Base-by-base conservation (phyloP, 2,797 vertebrate genomes). In the Xenentodon cancila region DNA sequence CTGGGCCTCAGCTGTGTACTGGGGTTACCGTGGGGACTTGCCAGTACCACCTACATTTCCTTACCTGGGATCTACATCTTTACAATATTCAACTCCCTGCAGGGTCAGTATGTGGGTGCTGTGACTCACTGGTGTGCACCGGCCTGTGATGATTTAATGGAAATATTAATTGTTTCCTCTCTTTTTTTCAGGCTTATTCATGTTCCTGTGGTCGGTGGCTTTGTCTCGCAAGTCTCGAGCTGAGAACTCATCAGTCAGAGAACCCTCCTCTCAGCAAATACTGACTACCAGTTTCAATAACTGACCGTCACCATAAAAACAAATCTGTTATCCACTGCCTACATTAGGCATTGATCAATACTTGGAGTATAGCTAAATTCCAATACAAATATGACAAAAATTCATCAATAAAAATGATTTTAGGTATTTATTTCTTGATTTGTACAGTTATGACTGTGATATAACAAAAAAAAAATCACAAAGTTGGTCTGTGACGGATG, bases 1-100 rank as follows among this genome's bases (percentile, higher is more conserved):
- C 83, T 96, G 64, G 94, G 94, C 19, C 93, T 96, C 80, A 93
- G 93, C 7, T 87, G 88, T 53, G 79, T 96, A 44, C 82, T 97
- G 72, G 95, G 95, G 0, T 77, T 93, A 18, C 90, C 95, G 8
- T 96, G 95, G 94, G 75, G 64, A 0, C 45, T 94, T 21, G 84
- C 77, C 1, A 92, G 88, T 88, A 56, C 67, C 81, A 92, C 91
- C 45, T 53, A 87, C 49, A 8, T 94, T 51, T 77, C 84, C 2
- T 1, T 93, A 17, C 2, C 81, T 3, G 92, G 93, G 47, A 74
- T 94, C 65, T 95, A 96, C 30, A 32, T 93, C 30, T 96, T 96
- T 89, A 95, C 93, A 13, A 77, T 91, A 62, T 72, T 95, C 49
- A 97, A 95, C 86, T 88, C 91, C 0, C 65, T 95, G 21, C 94